Evolutionary conservation across 2,888 invertebrate genomes (phyloP).

Genomic region (Peribatodes rhomboidaria): DNA sequence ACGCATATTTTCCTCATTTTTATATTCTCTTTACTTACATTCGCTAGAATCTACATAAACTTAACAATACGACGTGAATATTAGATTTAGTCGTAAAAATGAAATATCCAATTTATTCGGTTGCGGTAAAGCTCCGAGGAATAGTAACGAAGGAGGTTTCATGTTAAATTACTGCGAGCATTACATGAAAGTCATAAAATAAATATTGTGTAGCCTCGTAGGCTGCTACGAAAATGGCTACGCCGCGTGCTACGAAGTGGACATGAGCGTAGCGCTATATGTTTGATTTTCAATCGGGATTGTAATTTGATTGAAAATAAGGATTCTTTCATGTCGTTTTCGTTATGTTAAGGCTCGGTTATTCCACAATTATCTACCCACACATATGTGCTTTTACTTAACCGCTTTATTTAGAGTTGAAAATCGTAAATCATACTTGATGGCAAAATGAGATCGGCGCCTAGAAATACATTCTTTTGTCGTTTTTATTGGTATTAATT

Average conservation of each 20-base stretch:
- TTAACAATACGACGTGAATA: constrained; percentile 30
- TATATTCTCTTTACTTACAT: constrained; percentile 19
- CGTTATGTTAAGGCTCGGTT: no score
- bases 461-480: no score
- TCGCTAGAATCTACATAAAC: constrained; percentile 22
- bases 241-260: constrained; percentile 25
- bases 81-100: constrained; percentile 32
- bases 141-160: constrained; percentile 19
- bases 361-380: no score
- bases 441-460: no score
- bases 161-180: constrained; percentile 22
- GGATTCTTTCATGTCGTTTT: no score
- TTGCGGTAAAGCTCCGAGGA: constrained; percentile 17
- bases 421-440: no score
- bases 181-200: constrained; percentile 21
- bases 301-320: no score
- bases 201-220: constrained; percentile 14
- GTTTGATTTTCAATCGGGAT: no score
- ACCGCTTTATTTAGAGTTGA: no score
- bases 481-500: no score
- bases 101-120: constrained; percentile 27
- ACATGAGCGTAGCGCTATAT: background rate
- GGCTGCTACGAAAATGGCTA: constrained; percentile 26
- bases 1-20: constrained; percentile 24
- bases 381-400: no score